Evolutionary conservation across 2,888 invertebrate species (phyloP).

Genomic region (Exephanes ischioxanthus): DNA sequence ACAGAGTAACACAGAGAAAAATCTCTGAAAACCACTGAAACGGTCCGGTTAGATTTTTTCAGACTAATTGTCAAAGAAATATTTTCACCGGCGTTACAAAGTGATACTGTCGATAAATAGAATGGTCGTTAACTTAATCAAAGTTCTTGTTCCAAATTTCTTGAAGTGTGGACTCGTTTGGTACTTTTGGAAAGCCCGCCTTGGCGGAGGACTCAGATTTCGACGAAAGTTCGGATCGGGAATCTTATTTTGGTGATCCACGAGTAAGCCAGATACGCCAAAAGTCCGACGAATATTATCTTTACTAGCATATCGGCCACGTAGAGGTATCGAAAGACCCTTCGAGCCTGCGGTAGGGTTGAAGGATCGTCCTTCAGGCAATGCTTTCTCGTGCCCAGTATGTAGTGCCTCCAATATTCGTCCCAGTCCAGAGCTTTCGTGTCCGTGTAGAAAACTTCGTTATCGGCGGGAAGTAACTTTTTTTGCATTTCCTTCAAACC

Average conservation of each 20-base stretch:
- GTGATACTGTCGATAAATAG: not conserved
- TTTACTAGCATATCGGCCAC: conserved; percentile 76
- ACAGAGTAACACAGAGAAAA: too few species aligned
- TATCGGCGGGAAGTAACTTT: conserved; percentile 80
- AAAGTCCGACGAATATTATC: conserved; percentile 69
- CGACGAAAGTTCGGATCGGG: conserved; percentile 49
- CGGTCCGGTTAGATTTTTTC: too few species aligned
- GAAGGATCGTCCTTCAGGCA: conserved; percentile 93
- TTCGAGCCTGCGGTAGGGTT: conserved; percentile 90
- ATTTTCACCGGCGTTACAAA: too few species aligned
- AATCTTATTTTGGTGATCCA: conserved; percentile 38
- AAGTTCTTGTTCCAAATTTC: not conserved
- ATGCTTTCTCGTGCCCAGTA: conserved; percentile 93
- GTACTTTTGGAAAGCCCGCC: not conserved
- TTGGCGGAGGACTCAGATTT: conserved; percentile 28
- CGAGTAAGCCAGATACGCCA: conserved; percentile 77
- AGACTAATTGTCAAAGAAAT: too few species aligned
- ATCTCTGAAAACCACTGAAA: too few species aligned
- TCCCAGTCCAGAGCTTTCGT: conserved; percentile 87
- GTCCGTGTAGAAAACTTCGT: conserved; percentile 85
- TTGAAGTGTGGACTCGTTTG: not conserved
- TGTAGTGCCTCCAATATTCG: conserved; percentile 89
- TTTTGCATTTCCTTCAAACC: conserved; percentile 72
- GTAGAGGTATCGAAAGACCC: conserved; percentile 85
- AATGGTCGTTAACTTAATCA: not conserved